Base-by-base conservation (phyloP, 2,113 vertebrate genomes). In the Phodopus roborovskii region DNA sequence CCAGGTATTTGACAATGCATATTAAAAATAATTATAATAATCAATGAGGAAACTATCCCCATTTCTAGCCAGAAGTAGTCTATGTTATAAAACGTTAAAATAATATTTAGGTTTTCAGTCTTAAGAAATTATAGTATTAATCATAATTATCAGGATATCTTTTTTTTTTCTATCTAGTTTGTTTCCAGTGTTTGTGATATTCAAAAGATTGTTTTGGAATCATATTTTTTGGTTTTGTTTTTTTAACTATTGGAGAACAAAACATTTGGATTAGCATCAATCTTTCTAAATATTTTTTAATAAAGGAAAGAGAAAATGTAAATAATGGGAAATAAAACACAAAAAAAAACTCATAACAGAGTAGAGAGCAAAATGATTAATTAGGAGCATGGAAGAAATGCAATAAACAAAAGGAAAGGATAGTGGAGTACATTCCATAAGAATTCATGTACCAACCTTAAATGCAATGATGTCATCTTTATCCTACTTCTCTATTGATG, bases 1-100 rank as follows among this genome's bases (percentile, higher is more conserved):
- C 75, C 1, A 87, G 3, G 5, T 33, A 66, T 83, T 92, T 1
- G 50, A 84, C 20, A 73, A n/a, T 42, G 70, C 7, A 5, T n/a
- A 85, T 15, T 78, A 89, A 96, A 92, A 74, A 70, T 30, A 77
- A 85, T 81, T 42, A 17, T 20, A 45, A 45, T 84, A 81, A 53
- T 83, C 84, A 91, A 75, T 75, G 20, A 64, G 10, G 70, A 3
- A 0, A 58, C 60, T 91, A 77, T 11, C 1, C 3, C 45, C 36
- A 85, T 62, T n/a, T 91, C 22, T 53, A 82, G 64, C 1, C 6
- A 53, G 5, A 82, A 30, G 20, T 56, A 62, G 1, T 36, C n/a
- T 1, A 33, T 0, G 50, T 91, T 42, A 79, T 17, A 66, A 75
- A 33, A 92, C 39, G 77, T 93, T 58, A 79, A 91, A 22, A 7